phyloP scores from a whole-genome alignment of 2,888 invertebrate species.

The Silvanus unidentatus region DNA sequence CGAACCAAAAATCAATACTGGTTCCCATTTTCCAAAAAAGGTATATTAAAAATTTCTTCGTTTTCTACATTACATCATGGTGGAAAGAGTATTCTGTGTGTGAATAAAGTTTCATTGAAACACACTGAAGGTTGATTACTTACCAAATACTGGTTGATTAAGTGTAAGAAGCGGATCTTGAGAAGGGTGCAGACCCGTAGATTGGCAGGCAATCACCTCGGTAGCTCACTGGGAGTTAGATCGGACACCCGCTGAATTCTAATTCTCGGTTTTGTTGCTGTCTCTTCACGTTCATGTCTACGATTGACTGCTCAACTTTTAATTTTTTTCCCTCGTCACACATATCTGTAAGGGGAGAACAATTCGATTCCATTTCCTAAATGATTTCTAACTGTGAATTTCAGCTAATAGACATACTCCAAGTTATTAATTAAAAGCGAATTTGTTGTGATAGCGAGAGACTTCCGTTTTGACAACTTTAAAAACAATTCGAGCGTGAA shows the following conservation, averaged over 20 bases:
- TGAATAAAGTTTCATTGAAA: constrained; percentile 22
- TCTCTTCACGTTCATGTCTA: constrained; percentile 16
- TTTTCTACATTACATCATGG: no score
- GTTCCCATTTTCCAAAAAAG: no score
- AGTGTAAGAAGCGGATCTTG: constrained; percentile 38
- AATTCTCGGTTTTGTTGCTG: constrained; percentile 32
- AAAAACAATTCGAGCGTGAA: neutral
- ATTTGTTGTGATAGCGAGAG: no score
- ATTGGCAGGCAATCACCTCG: constrained; percentile 48
- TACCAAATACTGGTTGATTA: constrained; percentile 37
- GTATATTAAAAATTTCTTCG: no score
- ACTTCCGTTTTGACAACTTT: constrained; percentile 3
- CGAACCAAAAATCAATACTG: no score
- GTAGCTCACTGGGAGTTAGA: constrained; percentile 43
- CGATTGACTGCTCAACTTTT: constrained; percentile 21
- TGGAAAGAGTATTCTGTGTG: no score
- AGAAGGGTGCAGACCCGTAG: constrained; percentile 42
- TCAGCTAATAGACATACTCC: no score
- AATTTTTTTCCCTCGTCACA: neutral
- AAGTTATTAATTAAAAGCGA: no score
- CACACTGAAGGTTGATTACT: constrained; percentile 26
- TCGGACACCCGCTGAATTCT: constrained; percentile 45
- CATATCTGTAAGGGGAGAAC: no score
- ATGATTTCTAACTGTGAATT: no score
- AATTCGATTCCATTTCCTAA: no score